Conservation (phyloP, 2,113 vertebrate genomes). For the Podilymbus podiceps region DNA sequence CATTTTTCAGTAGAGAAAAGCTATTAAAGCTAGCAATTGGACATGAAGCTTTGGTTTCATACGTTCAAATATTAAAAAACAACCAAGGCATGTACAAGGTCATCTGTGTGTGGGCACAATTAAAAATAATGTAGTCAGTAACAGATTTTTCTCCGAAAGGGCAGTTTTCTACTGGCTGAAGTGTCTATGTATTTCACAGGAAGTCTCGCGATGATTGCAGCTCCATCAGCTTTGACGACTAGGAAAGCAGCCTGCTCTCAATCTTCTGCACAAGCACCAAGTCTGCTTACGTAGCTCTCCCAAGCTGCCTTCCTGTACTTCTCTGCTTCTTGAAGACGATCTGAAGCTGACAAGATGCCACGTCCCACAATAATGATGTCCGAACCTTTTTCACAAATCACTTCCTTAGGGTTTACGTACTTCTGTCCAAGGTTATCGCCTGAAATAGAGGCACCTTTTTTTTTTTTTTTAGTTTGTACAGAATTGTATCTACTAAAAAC, state of each 20-base stretch:
- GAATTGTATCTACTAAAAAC: neutral
- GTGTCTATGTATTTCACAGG: neutral
- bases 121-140: neutral
- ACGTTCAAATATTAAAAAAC: neutral
- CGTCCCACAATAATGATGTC: constrained; percentile 96
- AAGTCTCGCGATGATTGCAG: neutral
- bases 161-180: neutral
- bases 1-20: neutral
- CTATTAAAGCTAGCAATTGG: neutral
- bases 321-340: constrained; percentile 80
- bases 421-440: constrained; percentile 90
- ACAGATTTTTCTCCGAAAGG: neutral
- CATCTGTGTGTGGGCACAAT: neutral
- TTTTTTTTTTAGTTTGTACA: neutral
- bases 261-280: neutral
- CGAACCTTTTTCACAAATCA: constrained; percentile 82
- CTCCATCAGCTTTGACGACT: neutral
- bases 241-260: neutral
- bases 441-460: constrained; percentile 36
- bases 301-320: constrained; percentile 87
- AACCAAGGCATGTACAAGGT: neutral
- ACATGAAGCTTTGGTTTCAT: neutral
- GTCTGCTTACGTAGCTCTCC: constrained; percentile 84
- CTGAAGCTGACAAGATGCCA: constrained; percentile 82
- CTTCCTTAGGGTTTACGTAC: constrained; percentile 86